These are phyloP conservation scores for Parambassis ranga DNA, from an alignment of 2,797 vertebrate species.

Conservation along the genomic window DNA sequence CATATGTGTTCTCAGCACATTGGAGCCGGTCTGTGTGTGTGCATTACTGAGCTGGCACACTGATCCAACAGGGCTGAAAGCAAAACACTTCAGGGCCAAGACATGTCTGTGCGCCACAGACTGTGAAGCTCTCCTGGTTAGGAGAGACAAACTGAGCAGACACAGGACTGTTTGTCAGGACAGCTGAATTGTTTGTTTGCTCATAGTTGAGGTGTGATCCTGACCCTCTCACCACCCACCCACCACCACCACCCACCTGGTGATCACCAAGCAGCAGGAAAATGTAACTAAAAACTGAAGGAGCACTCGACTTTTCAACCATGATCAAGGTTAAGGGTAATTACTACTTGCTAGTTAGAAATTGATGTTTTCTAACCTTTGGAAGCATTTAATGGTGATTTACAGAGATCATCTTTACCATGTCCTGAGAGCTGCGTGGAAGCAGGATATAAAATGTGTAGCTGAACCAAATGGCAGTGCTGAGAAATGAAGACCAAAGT, in stretches of 20 bases:
- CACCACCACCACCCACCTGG: neutral
- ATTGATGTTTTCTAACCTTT: too few relatives aligned
- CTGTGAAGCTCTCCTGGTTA: conserved; percentile 12
- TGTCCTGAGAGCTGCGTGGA: too few relatives aligned
- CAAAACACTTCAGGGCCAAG: conserved; percentile 23
- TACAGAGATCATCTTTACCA: too few relatives aligned
- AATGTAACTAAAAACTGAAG: neutral
- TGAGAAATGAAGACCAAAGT: too few relatives aligned
- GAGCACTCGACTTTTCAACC: neutral
- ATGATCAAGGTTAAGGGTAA: too few relatives aligned
- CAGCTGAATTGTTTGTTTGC: conserved; percentile 13
- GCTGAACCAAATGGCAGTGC: too few relatives aligned
- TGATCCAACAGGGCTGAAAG: conserved; percentile 5
- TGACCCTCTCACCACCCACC: neutral
- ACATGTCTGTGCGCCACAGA: neutral
- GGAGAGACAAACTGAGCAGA: neutral
- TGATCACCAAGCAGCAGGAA: neutral
- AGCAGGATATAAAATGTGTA: too few relatives aligned
- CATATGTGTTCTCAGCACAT: conserved; percentile 24
- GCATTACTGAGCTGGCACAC: conserved; percentile 15
- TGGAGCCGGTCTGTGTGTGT: neutral
- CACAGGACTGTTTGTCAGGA: neutral
- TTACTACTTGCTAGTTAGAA: too few relatives aligned
- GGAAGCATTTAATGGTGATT: too few relatives aligned
- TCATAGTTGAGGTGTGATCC: neutral